Evolutionary conservation across 2,113 vertebrate genomes (phyloP), one percentile per base, ranked within the genome.

Genomic region (Panurus biarmicus): DNA sequence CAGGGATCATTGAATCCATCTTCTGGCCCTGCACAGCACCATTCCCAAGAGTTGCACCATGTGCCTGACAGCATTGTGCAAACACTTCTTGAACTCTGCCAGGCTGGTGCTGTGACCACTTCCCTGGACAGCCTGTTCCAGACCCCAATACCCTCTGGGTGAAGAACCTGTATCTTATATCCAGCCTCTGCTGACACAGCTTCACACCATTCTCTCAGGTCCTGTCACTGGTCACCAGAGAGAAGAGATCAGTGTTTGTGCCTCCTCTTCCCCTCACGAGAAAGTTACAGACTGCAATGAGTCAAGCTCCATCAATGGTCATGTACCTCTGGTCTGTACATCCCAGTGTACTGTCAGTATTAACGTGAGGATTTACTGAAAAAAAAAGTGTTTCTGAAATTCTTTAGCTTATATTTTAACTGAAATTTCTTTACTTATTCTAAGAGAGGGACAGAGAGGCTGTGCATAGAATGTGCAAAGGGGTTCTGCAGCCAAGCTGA

Each of bases 191-290:
- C 40, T 78, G 29, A 35, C 56, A 40, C 40, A 54, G 9, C 29
- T 62, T 87, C n/a, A 62, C 16, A 21, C 13, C 1, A 1, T 62
- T 78, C 13, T 17, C 13, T 78, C 0, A 0, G 11, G 40, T 47
- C 9, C 16, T 40, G 24, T 47, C n/a, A 24, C 33, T 69, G 28
- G 19, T 24, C 47, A 62, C 23, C 16, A 40, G 13, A 40, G 48
- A 71, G 65, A 70, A 36, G 38, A 51, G 11, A n/a, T 69, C 6
- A 20, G 6, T 33, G 7, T n/a, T 44, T 60, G 19, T 18, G 23
- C 28, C 23, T 72, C 22, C 8, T 69, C 53, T 51, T 85, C 26
- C 23, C 28, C 15, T 45, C n/a, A 38, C 14, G 23, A 51, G 26
- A 11, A 51, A 45, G 23, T 38, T 61, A 36, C 2, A 45, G 28